Percentiles rank a stretch among this genome's conserved stretches.
Evolutionary conservation across 2,797 vertebrate genomes (phyloP).

Genomic region (Cetoscarus ocellatus): DNA sequence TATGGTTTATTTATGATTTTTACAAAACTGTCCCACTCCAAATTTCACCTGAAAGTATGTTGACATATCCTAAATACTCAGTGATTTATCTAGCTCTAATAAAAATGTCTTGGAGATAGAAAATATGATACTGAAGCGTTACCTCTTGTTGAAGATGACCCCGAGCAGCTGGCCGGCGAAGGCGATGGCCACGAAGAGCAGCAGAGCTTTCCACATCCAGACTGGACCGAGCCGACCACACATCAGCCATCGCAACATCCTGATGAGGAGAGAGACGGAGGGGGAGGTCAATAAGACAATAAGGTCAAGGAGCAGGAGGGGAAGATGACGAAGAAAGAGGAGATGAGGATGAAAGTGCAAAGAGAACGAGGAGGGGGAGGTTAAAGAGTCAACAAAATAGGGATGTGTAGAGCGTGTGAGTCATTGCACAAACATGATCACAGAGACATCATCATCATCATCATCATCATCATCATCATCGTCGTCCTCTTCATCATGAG

Average conservation of each 20-base stretch:
- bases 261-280: conserved; percentile 30
- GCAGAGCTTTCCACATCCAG: conserved; percentile 87
- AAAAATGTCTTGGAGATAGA: too few species aligned
- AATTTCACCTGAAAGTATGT: too few species aligned
- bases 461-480: conserved; percentile 1
- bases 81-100: too few species aligned
- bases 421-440: conserved; percentile 46
- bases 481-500: not conserved
- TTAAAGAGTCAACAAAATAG: not conserved
- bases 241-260: conserved; percentile 85
- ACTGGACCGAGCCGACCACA: conserved; percentile 80
- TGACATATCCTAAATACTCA: too few species aligned
- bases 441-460: conserved; percentile 13
- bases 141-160: conserved; percentile 90
- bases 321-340: not conserved
- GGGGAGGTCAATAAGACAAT: not conserved
- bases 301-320: not conserved
- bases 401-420: conserved; percentile 25
- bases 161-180: conserved; percentile 90
- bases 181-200: conserved; percentile 87
- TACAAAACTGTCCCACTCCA: too few species aligned
- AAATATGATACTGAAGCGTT: not conserved
- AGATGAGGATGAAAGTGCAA: not conserved
- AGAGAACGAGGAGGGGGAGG: not conserved
- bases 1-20: too few species aligned